Evolutionary conservation across 2,797 vertebrate species (phyloP).

Genomic region (Selene dorsalis): DNA sequence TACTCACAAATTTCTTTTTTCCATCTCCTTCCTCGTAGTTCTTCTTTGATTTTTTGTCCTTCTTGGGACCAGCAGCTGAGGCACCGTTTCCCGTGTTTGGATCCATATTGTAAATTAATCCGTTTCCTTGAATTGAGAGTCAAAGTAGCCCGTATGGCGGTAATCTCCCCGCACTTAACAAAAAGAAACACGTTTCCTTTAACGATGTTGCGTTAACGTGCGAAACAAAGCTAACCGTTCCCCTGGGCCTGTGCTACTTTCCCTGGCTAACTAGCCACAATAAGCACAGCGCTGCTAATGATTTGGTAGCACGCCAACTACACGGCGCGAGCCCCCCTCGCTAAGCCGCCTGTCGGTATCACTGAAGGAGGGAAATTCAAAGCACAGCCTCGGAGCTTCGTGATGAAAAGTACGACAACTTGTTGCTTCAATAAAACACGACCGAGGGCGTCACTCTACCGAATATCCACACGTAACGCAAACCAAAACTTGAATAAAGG

Average conservation of each 20-base stretch:
- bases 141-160: conserved; percentile 49
- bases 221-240: conserved; percentile 1
- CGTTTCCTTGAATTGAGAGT: conserved; percentile 49
- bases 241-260: conserved; percentile 36
- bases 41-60: conserved; percentile 88
- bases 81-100: conserved; percentile 77
- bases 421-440: conserved; percentile 19
- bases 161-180: conserved; percentile 22
- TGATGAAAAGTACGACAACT: conserved; percentile 33
- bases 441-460: not conserved
- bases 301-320: conserved; percentile 68
- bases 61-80: conserved; percentile 80
- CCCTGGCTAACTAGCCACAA: conserved; percentile 72
- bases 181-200: not conserved
- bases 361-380: conserved; percentile 87
- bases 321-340: conserved; percentile 35
- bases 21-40: conserved; percentile 83
- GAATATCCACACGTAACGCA: not conserved
- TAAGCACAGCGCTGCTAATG: conserved; percentile 75
- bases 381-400: conserved; percentile 56
- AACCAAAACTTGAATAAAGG: not conserved
- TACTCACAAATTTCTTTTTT: conserved; percentile 89
- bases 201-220: not conserved
- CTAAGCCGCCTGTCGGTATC: conserved; percentile 52
- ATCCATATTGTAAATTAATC: conserved; percentile 80